Percentiles rank a stretch among this genome's conserved stretches.
phyloP scores from a whole-genome alignment of 1,140 invertebrate genomes.

The Lerema accius region DNA sequence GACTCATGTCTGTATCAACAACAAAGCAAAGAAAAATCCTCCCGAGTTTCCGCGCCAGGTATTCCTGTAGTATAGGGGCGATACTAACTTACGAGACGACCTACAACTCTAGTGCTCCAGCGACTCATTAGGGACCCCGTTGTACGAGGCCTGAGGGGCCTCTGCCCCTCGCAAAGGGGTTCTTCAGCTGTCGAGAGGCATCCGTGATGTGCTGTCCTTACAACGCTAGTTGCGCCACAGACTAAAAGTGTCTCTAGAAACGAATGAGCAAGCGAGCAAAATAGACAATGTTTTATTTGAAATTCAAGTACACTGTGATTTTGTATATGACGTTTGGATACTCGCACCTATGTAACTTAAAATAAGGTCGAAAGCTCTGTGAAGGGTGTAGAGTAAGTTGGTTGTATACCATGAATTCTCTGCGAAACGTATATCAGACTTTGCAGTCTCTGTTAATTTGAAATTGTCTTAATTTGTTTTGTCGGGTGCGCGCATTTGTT shows the following conservation, averaged over 20 bases:
- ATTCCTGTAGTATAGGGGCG: conserved; percentile 66
- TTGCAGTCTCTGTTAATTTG: conserved; percentile 68
- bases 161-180: conserved; percentile 66
- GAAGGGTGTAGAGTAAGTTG: conserved; percentile 47
- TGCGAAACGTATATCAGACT: conserved; percentile 62
- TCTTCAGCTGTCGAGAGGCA: conserved; percentile 66
- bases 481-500: conserved; percentile 56
- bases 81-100: conserved; percentile 67
- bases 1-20: conserved; percentile 36
- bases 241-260: conserved; percentile 27
- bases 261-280: not conserved
- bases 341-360: conserved; percentile 41
- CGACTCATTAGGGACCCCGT: conserved; percentile 77
- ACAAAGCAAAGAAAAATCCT: conserved; percentile 67
- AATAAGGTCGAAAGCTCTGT: conserved; percentile 46
- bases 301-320: conserved; percentile 9
- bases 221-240: conserved; percentile 48
- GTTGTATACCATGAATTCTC: conserved; percentile 54
- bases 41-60: conserved; percentile 63
- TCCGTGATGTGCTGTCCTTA: conserved; percentile 60
- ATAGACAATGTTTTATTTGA: conserved; percentile 1
- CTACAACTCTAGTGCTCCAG: conserved; percentile 80
- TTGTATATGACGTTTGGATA: conserved; percentile 26
- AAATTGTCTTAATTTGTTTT: conserved; percentile 76
- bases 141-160: conserved; percentile 62